These are phyloP conservation scores for Listrodromus nycthemerus DNA, from an alignment of 2,888 invertebrate genomes.

Conservation along the genomic window DNA sequence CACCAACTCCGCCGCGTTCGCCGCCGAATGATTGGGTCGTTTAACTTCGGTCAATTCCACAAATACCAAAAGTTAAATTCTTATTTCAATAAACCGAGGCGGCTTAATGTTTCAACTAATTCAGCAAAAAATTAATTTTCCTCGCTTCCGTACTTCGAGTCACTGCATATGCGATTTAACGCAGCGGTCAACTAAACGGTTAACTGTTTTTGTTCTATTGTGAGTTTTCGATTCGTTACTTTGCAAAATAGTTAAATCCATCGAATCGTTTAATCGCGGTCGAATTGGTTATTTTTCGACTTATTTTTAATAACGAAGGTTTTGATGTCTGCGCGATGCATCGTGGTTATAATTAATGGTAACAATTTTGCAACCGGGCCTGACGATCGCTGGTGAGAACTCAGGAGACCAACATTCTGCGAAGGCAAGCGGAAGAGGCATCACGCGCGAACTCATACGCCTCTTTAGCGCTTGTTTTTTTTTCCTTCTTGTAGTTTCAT, in stretches of 20 bases:
- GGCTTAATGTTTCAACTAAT: not conserved
- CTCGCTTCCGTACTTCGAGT: too few relatives aligned
- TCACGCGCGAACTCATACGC: slow-evolving; percentile 17
- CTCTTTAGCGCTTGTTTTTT: slow-evolving; percentile 29
- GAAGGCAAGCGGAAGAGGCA: slow-evolving; percentile 35
- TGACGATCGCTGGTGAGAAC: slow-evolving; percentile 78
- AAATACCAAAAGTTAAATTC: not conserved
- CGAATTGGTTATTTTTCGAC: not conserved
- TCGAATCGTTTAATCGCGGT: not conserved
- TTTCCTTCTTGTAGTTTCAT: slow-evolving; percentile 24
- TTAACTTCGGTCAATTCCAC: not conserved
- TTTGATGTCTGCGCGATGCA: not conserved
- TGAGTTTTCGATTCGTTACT: not conserved
- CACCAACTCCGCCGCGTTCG: slow-evolving; percentile 45
- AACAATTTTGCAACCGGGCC: slow-evolving; percentile 79
- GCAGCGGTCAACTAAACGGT: not conserved
- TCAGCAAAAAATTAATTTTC: not conserved
- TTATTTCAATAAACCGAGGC: not conserved
- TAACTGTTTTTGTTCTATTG: not conserved
- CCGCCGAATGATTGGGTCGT: slow-evolving; percentile 60
- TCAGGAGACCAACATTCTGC: slow-evolving; percentile 73
- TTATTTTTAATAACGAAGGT: not conserved
- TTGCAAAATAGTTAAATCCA: not conserved
- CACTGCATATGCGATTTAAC: not conserved
- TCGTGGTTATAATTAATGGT: slow-evolving; percentile 73